Percentiles rank a stretch among this genome's conserved stretches.
Conservation (phyloP, 2,888 invertebrate genomes). For the Parnassius mnemosyne region DNA sequence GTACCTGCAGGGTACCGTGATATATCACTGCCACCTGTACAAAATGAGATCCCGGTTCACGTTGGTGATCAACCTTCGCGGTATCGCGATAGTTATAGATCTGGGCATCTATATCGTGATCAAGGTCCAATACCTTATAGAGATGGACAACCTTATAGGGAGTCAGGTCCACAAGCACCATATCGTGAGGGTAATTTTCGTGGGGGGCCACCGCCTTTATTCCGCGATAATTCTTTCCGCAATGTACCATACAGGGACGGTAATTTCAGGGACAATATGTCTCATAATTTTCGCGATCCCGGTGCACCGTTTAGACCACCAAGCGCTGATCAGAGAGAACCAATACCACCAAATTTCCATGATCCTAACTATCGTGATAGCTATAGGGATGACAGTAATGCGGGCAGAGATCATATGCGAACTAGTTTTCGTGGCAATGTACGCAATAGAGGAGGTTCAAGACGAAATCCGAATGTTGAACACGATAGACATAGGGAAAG, state of each 20-base stretch:
- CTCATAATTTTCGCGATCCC: slow-evolving; percentile 62
- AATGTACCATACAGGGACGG: slow-evolving; percentile 64
- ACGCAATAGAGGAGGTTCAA: slow-evolving; percentile 55
- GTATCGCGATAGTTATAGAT: slow-evolving; percentile 67
- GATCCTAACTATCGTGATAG: slow-evolving; percentile 67
- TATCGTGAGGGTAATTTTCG: slow-evolving; percentile 63
- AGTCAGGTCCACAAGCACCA: slow-evolving; percentile 49
- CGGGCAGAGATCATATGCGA: slow-evolving; percentile 53
- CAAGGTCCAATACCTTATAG: slow-evolving; percentile 55
- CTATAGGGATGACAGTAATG: slow-evolving; percentile 59
- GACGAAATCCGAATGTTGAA: slow-evolving; percentile 63
- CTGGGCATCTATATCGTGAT: slow-evolving; percentile 60
- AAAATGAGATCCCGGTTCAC: slow-evolving; percentile 67
- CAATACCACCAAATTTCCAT: slow-evolving; percentile 52
- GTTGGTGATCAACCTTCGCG: slow-evolving; percentile 58
- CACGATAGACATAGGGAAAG: slow-evolving; percentile 68
- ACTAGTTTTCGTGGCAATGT: slow-evolving; percentile 54
- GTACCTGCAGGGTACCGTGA: slow-evolving; percentile 55
- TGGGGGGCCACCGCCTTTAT: slow-evolving; percentile 54
- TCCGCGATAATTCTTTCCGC: slow-evolving; percentile 60
- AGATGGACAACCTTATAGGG: slow-evolving; percentile 54
- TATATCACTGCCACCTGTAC: slow-evolving; percentile 51
- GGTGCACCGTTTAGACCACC: slow-evolving; percentile 61
- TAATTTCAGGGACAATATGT: slow-evolving; percentile 59
- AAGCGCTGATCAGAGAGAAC: slow-evolving; percentile 62